phyloP scores from a whole-genome alignment of 1,140 invertebrate species.

The Drosophila nigrodunni region DNA sequence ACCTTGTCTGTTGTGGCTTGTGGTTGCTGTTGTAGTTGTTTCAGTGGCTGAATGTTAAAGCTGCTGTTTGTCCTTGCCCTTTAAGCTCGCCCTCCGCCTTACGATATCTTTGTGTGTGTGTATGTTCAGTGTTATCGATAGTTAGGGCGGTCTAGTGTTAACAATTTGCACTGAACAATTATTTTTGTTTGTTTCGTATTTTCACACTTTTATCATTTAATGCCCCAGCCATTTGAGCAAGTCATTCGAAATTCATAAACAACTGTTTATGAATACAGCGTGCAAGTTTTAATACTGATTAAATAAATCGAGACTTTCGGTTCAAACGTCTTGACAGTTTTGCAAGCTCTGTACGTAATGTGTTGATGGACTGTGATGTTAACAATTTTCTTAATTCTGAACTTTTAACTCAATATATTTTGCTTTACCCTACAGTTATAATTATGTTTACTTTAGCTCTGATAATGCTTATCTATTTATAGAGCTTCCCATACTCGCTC shows the following conservation, averaged over 20 bases:
- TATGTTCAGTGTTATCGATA: conserved; percentile 2
- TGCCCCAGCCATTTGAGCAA: not conserved
- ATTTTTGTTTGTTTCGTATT: conserved; percentile 2
- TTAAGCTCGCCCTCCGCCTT: not conserved
- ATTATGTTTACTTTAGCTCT: conserved; percentile 52
- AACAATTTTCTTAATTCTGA: not conserved
- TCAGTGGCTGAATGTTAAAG: not conserved
- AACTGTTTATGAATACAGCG: conserved; percentile 26
- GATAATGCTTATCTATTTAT: conserved; percentile 71
- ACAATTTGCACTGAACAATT: not conserved
- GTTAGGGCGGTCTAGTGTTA: not conserved
- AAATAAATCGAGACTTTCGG: conserved; percentile 5
- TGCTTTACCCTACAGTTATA: conserved; percentile 17
- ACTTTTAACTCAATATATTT: conserved; percentile 3
- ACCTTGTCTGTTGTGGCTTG: conserved; percentile 27
- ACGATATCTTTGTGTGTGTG: not conserved
- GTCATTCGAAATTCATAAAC: conserved; percentile 26
- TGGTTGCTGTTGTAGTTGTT: not conserved
- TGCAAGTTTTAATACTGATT: conserved; percentile 22
- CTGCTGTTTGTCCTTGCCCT: conserved; percentile 18
- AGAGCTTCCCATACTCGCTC: conserved; percentile 40
- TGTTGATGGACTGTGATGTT: no score
- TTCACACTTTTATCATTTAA: conserved; percentile 5
- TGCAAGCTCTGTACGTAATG: not conserved
- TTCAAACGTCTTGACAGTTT: not conserved